These are phyloP conservation scores for Epirrhoe tristata DNA, from an alignment of 2,888 invertebrate species.

Conservation along the genomic window DNA sequence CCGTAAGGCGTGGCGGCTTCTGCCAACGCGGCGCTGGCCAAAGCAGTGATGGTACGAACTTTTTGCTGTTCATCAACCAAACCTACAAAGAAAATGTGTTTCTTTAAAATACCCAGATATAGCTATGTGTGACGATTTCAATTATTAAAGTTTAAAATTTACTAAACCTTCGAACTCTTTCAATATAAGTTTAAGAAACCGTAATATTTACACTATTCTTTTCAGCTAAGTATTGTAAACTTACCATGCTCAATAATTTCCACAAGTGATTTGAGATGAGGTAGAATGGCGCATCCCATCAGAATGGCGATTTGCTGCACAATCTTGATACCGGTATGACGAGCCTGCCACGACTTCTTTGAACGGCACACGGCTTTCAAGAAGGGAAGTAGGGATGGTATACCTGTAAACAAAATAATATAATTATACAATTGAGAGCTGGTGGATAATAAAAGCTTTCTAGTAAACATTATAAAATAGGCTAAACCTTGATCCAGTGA, in stretches of 20 bases:
- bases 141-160: no score
- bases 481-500: no score
- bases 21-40: conserved; percentile 98
- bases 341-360: conserved; percentile 99
- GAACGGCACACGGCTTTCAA: conserved; percentile 99
- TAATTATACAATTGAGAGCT: neutral
- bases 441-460: neutral
- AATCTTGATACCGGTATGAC: conserved; percentile 99
- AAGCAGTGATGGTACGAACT: conserved; percentile 98
- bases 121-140: no score
- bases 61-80: conserved; percentile 99
- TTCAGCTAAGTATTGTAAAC: conserved; percentile 37
- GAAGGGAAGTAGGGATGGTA: conserved; percentile 98
- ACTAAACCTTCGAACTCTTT: no score
- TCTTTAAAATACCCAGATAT: no score
- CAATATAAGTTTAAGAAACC: no score
- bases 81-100: conserved; percentile 72
- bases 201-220: neutral
- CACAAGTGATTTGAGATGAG: conserved; percentile 98
- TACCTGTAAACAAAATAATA: conserved; percentile 75
- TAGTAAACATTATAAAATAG: no score
- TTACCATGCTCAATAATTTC: conserved; percentile 99
- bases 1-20: conserved; percentile 99
- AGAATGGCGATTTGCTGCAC: conserved; percentile 99
- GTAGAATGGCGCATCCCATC: conserved; percentile 99